Conservation (phyloP, 2,888 invertebrate species). For the Ophion obscuratus region DNA sequence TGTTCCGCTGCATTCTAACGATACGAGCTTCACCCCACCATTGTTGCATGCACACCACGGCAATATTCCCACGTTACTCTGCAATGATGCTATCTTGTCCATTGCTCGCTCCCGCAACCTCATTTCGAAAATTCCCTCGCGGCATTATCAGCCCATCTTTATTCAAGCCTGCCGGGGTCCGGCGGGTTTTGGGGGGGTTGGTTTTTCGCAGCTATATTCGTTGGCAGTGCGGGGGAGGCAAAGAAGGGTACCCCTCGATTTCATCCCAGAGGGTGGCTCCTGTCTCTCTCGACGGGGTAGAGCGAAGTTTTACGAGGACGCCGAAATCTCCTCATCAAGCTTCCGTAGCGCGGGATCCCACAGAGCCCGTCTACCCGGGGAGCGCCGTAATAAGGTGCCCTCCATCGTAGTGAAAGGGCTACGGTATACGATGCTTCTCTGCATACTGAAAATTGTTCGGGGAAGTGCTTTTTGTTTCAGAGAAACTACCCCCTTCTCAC, state of each 20-base stretch:
- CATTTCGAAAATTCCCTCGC: slow-evolving; percentile 53
- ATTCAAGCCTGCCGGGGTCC: slow-evolving; percentile 76
- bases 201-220: slow-evolving; percentile 49
- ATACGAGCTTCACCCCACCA: background rate
- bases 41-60: slow-evolving; percentile 1
- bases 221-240: slow-evolving; percentile 46
- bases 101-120: background rate
- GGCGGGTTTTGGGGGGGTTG: slow-evolving; percentile 58
- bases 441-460: slow-evolving; percentile 74
- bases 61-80: slow-evolving; percentile 9
- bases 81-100: slow-evolving; percentile 39
- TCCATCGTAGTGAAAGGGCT: slow-evolving; percentile 56
- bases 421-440: slow-evolving; percentile 32
- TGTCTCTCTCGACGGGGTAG: slow-evolving; percentile 47
- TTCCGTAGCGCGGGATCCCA: slow-evolving; percentile 74
- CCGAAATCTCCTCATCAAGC: slow-evolving; percentile 83
- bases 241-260: slow-evolving; percentile 48
- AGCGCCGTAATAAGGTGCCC: slow-evolving; percentile 27
- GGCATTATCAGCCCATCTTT: slow-evolving; percentile 81
- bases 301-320: slow-evolving; percentile 80
- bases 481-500: slow-evolving; percentile 5
- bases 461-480: slow-evolving; percentile 66
- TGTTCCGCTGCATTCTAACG: background rate
- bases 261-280: slow-evolving; percentile 27
- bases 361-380: slow-evolving; percentile 57